Evolutionary conservation across 2,888 invertebrate species (phyloP).

Genomic region (Andrena fulva): DNA sequence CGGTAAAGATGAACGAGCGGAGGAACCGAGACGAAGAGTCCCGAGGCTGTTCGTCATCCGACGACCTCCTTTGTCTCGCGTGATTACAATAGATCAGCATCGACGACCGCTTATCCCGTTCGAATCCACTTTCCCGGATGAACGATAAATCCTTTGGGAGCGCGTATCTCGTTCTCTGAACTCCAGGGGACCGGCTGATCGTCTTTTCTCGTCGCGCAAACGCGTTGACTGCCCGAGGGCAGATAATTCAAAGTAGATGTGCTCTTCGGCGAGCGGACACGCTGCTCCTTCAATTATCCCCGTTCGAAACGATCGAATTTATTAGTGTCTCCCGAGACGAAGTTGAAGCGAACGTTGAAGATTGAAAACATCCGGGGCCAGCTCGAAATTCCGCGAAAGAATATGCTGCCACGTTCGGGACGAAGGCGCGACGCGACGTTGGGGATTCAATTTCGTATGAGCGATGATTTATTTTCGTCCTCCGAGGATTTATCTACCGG

Average conservation of each 20-base stretch:
- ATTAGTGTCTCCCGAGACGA: background rate
- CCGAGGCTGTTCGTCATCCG: constrained; percentile 66
- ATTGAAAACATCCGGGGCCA: constrained; percentile 19
- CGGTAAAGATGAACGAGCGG: constrained; percentile 70
- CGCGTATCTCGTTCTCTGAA: constrained; percentile 5
- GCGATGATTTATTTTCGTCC: constrained; percentile 69
- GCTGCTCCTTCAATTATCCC: background rate
- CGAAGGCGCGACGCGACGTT: constrained; percentile 46
- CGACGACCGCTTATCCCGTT: constrained; percentile 67
- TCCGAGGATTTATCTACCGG: constrained; percentile 64
- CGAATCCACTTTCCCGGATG: constrained; percentile 54
- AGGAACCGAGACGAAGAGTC: constrained; percentile 64
- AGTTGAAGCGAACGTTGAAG: background rate
- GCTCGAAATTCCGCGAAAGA: constrained; percentile 21
- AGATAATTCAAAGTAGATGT: background rate
- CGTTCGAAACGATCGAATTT: background rate
- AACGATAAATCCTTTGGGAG: constrained; percentile 42
- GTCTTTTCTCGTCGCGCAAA: background rate
- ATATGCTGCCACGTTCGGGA: constrained; percentile 15
- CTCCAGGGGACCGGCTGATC: background rate
- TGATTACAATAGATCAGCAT: constrained; percentile 68
- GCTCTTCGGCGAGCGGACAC: background rate
- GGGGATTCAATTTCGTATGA: constrained; percentile 64
- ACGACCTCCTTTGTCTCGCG: constrained; percentile 67
- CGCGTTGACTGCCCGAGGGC: background rate